Evolutionary conservation across 2,797 vertebrate species (phyloP).

Genomic region (Toxotes lorentzi): DNA sequence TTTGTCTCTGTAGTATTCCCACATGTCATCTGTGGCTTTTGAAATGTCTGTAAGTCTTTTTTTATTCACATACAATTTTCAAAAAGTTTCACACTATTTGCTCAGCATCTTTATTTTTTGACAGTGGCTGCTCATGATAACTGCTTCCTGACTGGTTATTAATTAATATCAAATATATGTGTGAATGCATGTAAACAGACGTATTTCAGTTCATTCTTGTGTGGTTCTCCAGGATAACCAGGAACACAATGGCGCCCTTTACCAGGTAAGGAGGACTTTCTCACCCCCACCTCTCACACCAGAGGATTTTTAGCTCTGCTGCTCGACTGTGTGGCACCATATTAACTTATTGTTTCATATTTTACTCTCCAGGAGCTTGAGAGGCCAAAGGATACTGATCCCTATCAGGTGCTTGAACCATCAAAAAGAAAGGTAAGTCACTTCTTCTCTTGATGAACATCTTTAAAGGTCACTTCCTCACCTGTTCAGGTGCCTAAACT

Average conservation of each 20-base stretch:
- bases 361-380: constrained; percentile 62
- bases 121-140: neutral
- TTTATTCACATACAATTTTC: neutral
- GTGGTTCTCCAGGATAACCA: constrained; percentile 36
- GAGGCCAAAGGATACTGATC: constrained; percentile 43
- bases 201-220: constrained; percentile 13
- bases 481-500: neutral
- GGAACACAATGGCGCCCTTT: constrained; percentile 27
- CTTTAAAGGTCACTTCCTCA: neutral
- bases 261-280: constrained; percentile 54
- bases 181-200: neutral
- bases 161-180: neutral
- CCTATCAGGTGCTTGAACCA: constrained; percentile 61
- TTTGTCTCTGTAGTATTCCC: constrained; percentile 44
- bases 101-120: neutral
- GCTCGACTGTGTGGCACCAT: neutral
- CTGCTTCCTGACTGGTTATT: neutral
- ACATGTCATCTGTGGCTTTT: fast-evolving
- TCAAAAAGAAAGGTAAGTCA: constrained; percentile 60
- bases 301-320: neutral
- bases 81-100: neutral
- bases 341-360: neutral
- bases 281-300: neutral
- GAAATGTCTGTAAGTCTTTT: constrained; percentile 33
- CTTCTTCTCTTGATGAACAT: neutral